A percentile compares a stretch with the other conserved stretches of the same genome.
Evolutionary conservation across 2,888 invertebrate species (phyloP).

Genomic region (Torymus tubicola): DNA sequence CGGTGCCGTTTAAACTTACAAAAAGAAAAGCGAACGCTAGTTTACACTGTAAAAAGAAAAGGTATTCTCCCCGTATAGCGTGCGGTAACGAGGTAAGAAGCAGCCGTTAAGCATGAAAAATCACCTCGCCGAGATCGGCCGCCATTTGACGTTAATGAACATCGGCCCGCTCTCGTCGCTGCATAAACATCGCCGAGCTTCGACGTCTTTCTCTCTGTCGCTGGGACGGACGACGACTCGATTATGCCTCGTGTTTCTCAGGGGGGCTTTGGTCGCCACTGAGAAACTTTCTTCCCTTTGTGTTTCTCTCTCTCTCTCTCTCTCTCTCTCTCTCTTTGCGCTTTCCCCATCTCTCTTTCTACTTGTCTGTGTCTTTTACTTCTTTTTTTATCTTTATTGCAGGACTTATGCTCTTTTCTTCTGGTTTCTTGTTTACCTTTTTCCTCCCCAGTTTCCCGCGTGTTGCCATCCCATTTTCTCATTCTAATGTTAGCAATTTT

Average conservation of each 20-base stretch:
- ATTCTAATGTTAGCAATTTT: conserved; percentile 31
- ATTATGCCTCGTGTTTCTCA: conserved; percentile 26
- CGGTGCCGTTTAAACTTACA: no score
- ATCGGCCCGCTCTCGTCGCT: conserved; percentile 19
- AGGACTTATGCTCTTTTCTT: not conserved
- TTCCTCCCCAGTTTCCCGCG: not conserved
- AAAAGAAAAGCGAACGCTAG: no score
- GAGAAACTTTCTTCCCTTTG: conserved; percentile 15
- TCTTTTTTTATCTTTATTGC: conserved; percentile 8
- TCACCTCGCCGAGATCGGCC: not conserved
- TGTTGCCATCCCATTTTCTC: conserved; percentile 8
- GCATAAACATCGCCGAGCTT: conserved; percentile 33
- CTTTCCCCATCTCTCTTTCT: not conserved
- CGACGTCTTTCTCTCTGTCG: not conserved
- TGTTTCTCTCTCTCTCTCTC: not conserved
- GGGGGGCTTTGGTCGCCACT: conserved; percentile 5
- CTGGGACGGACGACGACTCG: not conserved
- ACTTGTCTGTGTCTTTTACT: not conserved
- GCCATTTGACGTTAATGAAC: conserved; percentile 34
- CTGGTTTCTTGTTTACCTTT: not conserved
- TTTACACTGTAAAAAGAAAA: no score
- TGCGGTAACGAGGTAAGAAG: no score
- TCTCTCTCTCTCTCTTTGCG: not conserved
- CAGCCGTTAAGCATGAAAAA: conserved; percentile 11
- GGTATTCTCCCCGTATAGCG: no score